Base-by-base conservation (phyloP, 2,888 invertebrate species). In the Caenorhabditis macrosperma region DNA sequence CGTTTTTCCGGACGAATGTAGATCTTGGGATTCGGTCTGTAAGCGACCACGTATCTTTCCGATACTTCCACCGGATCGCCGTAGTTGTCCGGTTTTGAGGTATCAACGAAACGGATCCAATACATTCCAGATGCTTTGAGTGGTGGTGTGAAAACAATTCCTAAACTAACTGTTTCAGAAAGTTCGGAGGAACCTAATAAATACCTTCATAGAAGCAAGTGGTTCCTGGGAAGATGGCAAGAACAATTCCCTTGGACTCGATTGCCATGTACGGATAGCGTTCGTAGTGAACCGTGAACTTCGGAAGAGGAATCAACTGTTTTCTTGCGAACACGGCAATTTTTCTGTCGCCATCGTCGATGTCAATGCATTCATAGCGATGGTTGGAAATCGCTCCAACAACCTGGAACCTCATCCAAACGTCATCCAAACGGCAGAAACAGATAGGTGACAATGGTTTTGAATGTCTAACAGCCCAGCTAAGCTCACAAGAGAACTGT, bases 181-280 rank as follows among this genome's bases (percentile, higher is more conserved):
- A 20, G n/a, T n/a, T n/a, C n/a, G n/a, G n/a, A n/a, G n/a, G n/a
- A n/a, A n/a, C n/a, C n/a, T n/a, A n/a, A n/a, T n/a, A n/a, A 9
- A 22, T 33, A 74, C 74, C 74, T 50, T 63, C 63, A 33, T 74
- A 74, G 28, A 74, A 64, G 10, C 74, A 74, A 3, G 74, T 74
- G 9, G 74, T 64, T 41, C 63, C 63, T 5, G 74, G 74, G n/a
- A 30, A 74, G 0, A 74, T 10, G 4, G 74, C 74, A 17, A 74
- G n/a, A 7, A 74, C 64, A 4, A 38, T 33, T 15, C 64, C 64
- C 15, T 66, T 64, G 12, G 22, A 5, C 24, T 24, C 41, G 0
- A 64, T 24, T 3, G 74, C 74, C 46, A 74, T 46, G 17, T 30
- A 20, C 10, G 64, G 64, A 20, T 57, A 64, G 0, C 22, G 1